These are phyloP conservation scores for Chymomyza fuscimana DNA, from an alignment of 2,888 invertebrate genomes.

Conservation along the genomic window DNA sequence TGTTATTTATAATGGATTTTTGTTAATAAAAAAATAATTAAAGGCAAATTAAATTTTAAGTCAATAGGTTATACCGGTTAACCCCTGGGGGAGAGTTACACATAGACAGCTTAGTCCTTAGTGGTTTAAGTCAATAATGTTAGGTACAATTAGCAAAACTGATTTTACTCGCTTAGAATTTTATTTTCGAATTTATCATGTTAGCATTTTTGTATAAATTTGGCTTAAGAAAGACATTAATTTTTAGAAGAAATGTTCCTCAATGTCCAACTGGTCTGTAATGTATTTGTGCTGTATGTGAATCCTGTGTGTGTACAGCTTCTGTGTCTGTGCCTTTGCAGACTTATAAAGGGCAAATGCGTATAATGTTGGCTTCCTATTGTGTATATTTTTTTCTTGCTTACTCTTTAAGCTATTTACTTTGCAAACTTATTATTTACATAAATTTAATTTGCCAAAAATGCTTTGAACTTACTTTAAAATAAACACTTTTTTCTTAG, in stretches of 20 bases:
- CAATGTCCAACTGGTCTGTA: constrained; percentile 15
- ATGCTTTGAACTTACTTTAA: constrained; percentile 17
- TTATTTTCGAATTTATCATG: too few relatives aligned
- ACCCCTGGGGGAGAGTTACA: too few relatives aligned
- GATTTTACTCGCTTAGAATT: too few relatives aligned
- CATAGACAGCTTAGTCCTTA: too few relatives aligned
- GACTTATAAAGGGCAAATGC: constrained; percentile 46
- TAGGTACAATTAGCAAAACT: too few relatives aligned
- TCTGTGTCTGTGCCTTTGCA: constrained; percentile 19
- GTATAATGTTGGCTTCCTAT: constrained; percentile 25
- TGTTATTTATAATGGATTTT: too few relatives aligned
- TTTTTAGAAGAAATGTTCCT: background rate
- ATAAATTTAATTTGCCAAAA: constrained; percentile 35
- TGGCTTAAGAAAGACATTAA: background rate
- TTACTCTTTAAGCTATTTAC: background rate
- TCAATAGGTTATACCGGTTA: too few relatives aligned
- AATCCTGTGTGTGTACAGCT: constrained; percentile 9
- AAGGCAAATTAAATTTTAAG: too few relatives aligned
- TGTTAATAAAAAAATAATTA: too few relatives aligned
- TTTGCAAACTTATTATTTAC: background rate
- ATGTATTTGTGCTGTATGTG: background rate
- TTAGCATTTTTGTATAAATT: too few relatives aligned
- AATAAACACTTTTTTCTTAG: background rate
- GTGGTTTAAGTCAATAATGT: too few relatives aligned
- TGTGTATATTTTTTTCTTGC: background rate